Base-by-base conservation (phyloP, 2,888 invertebrate genomes). In the Amiota communis region DNA sequence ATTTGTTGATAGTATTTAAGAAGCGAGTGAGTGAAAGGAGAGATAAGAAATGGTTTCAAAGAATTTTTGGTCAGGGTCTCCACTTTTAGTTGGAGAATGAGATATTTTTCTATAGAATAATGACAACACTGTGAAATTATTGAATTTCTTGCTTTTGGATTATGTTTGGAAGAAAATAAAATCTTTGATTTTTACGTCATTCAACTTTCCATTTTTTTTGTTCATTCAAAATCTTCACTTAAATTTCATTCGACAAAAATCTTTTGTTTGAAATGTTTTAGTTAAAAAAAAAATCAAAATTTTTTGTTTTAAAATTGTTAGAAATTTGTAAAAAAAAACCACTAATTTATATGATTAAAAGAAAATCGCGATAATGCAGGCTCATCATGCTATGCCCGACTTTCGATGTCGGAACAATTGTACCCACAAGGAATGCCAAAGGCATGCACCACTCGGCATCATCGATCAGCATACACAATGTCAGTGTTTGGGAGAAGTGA, bases 371-470 rank as follows among this genome's bases (percentile, higher is more conserved):
- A 64, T 71, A 23, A 86, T 86, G 86, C 84, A 84, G 77, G 86
- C 86, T 6, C 86, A 87, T 71, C 87, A 87, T 74, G 87, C 87
- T 8, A 81, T 87, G 80, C 82, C 86, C 2, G 80, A 84, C 57
- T 87, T 87, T 64, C 82, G 84, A 1, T 87, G 88, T 70, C 84
- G 85, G 64, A 81, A 79, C 61, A 86, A 78, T 17, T 88, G 88
- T 74, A 80, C 80, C 12, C 88, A 87, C 77, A 84, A 83, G 74
- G 87, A 88, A 74, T 88, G 87, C 72, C 88, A 88, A 71, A 77
- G 84, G 0, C 86, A 87, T 70, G 86, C 87, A 0, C 81, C 86
- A 0, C 72, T 88, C 53, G 87, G 87, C 6, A 71, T 88, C 11
- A 73, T 88, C n/a, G 87, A 88, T 67, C 87, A 86, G 65, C 82